Evolutionary conservation across 2,797 vertebrate genomes (phyloP), one percentile per base, ranked within the genome.

Genomic region (Calcarius lapponicus): DNA sequence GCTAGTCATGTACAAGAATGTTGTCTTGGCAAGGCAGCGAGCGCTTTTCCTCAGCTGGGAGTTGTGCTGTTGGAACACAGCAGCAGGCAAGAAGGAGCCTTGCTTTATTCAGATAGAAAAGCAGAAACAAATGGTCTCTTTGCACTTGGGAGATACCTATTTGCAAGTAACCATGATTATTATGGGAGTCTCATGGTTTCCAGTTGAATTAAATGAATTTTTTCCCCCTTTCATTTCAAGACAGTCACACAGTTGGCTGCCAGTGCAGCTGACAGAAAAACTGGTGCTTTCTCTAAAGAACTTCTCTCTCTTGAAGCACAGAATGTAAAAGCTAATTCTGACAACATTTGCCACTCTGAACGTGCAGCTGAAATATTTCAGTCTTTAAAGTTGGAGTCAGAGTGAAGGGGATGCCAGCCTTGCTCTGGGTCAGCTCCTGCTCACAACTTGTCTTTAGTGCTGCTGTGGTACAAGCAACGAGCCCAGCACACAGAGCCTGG

Each of bases 1-100:
- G 92, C 94, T 91, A 95, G 95, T 97, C 96, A 95, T 95, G 75
- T 92, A 74, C 72, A 96, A 94, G 89, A 97, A 96, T 95, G 93
- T 93, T 96, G 95, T 96, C 88, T 95, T 97, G 96, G 94, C 97
- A 96, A 50, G 72, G 18, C 65, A 64, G 81, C 0, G 3, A 64
- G 75, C 18, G 89, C 94, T 97, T 96, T 97, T 88, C 92, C 83
- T 92, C 42, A 11, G 90, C 92, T 0, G 13, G 75, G 87, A 96
- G 87, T 62, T 93, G 90, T 86, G 80, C 88, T 92, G 80, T 87
- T 80, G 88, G 86, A 93, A 85, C 43, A 92, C 65, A 87, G 67
- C 32, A 69, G 56, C 80, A 95, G 64, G 90, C 87, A 61, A 92
- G 71, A 83, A 74, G 85, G 58, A 92, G 67, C 65, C 32, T 51